phyloP scores from a whole-genome alignment of 2,797 vertebrate species.

The Buphagus erythrorhynchus region DNA sequence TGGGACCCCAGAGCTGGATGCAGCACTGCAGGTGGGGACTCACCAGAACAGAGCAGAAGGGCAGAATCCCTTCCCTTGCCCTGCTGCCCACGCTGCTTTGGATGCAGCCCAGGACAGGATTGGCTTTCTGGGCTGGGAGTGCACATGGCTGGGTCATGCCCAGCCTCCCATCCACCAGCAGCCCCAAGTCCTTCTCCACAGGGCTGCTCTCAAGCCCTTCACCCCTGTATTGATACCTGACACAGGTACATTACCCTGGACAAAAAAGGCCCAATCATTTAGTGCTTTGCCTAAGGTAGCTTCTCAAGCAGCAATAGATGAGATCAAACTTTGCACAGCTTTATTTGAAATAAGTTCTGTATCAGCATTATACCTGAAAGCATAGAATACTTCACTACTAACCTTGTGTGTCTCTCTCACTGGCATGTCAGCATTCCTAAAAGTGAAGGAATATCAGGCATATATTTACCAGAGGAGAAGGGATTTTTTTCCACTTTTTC shows the following conservation, averaged over 20 bases:
- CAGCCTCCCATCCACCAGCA: neutral
- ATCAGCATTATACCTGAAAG: neutral
- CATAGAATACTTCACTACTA: neutral
- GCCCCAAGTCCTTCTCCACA: accelerated
- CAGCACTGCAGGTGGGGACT: neutral
- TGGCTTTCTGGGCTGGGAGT: neutral
- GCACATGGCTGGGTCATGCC: accelerated
- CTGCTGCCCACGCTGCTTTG: accelerated
- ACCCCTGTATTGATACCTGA: accelerated
- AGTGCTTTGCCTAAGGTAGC: neutral
- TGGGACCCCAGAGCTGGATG: neutral
- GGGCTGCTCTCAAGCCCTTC: neutral
- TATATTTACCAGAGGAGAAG: neutral
- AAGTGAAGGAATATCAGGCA: neutral
- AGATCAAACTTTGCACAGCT: neutral
- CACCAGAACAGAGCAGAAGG: neutral
- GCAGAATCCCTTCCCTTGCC: accelerated
- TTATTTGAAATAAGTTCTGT: neutral
- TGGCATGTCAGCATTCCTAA: neutral
- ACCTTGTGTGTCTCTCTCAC: neutral
- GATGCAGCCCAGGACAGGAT: accelerated
- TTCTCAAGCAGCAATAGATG: neutral
- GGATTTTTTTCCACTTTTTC: neutral
- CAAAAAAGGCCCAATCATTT: neutral
- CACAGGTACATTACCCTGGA: neutral